Evolutionary conservation across 2,888 invertebrate species (phyloP), one percentile per base, ranked within the genome.

Genomic region (Orchesella flavescens): DNA sequence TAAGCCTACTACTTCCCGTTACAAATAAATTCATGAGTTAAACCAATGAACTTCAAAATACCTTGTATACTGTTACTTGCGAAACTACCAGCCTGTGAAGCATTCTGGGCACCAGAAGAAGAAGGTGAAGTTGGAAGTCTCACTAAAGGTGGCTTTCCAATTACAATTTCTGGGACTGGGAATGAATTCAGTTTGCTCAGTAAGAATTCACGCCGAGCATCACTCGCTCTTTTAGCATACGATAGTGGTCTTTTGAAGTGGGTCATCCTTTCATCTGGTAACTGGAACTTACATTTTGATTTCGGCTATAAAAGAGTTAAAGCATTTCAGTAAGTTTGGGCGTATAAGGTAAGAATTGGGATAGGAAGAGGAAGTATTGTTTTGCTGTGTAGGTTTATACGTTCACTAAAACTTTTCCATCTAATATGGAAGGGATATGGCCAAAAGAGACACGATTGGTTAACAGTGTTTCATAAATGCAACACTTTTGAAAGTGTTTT

Each of bases 401-500:
- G n/a, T 57, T 9, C 15, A 57, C 9, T 1, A 75, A 15, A 57
- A 76, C 65, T 21, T 68, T 55, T 9, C 46, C 76, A 43, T 76
- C 68, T 1, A 68, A 5, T 13, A 76, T 57, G 2, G 76, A 76
- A 55, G 76, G 76, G 23, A 13, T 44, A 12, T 76, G 76, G 1
- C 76, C 76, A 15, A 9, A 9, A 5, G 24, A 21, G 12, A 46
- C 23, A n/a, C 19, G 43, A 0, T 1, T 68, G 55, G 4, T 44
- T 19, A 21, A 59, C n/a, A 23, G 61, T 43, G 57, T 46, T 23
- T 21, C 43, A 57, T 55, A n/a, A 19, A 46, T 55, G 59, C 76
- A 76, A 15, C 76, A 76, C n/a, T 59, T 66, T 15, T 68, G 66
- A 15, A 76, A 76, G 23, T 76, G 76, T n/a, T 68, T 76, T 15